Conservation (phyloP, 1,140 invertebrate genomes). For the Drosophila carrolli region DNA sequence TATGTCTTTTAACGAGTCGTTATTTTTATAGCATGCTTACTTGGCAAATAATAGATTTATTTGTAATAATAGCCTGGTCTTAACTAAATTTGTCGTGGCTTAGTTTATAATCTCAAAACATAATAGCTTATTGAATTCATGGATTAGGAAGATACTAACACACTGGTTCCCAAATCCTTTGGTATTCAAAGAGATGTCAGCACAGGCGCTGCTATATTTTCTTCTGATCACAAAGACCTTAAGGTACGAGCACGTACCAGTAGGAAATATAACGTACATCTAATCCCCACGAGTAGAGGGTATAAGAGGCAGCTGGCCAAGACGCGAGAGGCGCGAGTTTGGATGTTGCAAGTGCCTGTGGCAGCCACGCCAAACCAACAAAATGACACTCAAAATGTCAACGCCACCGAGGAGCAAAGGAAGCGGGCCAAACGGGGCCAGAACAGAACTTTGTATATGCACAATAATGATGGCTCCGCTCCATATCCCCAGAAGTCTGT, state of each 20-base stretch:
- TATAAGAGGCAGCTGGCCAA: neutral
- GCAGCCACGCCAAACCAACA: constrained; percentile 33
- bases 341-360: constrained; percentile 13
- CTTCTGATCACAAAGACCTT: neutral
- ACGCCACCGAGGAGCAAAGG: constrained; percentile 44
- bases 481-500: neutral
- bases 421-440: constrained; percentile 15
- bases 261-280: neutral
- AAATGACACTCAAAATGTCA: constrained; percentile 78
- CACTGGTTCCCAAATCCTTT: too few species aligned
- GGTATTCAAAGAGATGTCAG: too few species aligned
- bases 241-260: neutral
- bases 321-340: neutral
- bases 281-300: neutral
- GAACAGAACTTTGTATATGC: constrained; percentile 39
- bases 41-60: too few species aligned
- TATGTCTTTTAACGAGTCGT: too few species aligned
- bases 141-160: too few species aligned
- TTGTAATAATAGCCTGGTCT: too few species aligned
- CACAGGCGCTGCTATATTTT: neutral
- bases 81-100: too few species aligned
- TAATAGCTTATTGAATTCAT: too few species aligned
- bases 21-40: too few species aligned
- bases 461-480: constrained; percentile 28
- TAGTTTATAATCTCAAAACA: too few species aligned